Evolutionary conservation across 35 echinoderm and acorn worm species (phyloP), one percentile per base, ranked within the genome.

Genomic region (Eucidaris tribuloides): DNA sequence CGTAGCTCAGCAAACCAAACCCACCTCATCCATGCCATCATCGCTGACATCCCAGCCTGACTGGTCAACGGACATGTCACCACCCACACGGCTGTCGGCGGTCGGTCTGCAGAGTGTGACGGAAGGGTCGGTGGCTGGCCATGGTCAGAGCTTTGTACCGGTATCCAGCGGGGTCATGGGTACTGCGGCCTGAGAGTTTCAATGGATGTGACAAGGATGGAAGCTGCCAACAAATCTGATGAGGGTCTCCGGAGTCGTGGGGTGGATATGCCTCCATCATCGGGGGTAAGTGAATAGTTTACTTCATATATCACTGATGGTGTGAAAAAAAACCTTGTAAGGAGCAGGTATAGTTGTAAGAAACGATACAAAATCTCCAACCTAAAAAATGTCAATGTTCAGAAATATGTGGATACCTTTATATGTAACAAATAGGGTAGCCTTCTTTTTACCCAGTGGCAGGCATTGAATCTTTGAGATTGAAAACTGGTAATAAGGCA

Each of bases 261-360:
- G 22, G 68, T 74, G 68, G 68, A 74, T 24, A 74, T 74, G 35
- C 7, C 68, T 18, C 68, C 38, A n/a, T 18, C 68, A 20, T 41
- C 68, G 18, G 68, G 68, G 68, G 68, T 74, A 38, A 36, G 68
- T 74, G n/a, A n/a, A n/a, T n/a, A n/a, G n/a, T n/a, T n/a, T n/a
- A n/a, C n/a, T n/a, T 64, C 4, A 33, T 0, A 64, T 64, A 6
- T 64, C 61, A 1, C 37, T 64, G n/a, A n/a, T n/a, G n/a, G n/a
- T n/a, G n/a, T n/a, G n/a, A n/a, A n/a, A n/a, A n/a, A n/a, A n/a
- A n/a, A n/a, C n/a, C n/a, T n/a, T n/a, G n/a, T n/a, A n/a, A n/a
- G n/a, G n/a, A n/a, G n/a, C n/a, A n/a, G n/a, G n/a, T n/a, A n/a
- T n/a, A n/a, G n/a, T n/a, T n/a, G n/a, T n/a, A n/a, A n/a, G n/a